phyloP scores from a whole-genome alignment of 2,797 vertebrate genomes.

The Xiphorhynchus erythropygius region DNA sequence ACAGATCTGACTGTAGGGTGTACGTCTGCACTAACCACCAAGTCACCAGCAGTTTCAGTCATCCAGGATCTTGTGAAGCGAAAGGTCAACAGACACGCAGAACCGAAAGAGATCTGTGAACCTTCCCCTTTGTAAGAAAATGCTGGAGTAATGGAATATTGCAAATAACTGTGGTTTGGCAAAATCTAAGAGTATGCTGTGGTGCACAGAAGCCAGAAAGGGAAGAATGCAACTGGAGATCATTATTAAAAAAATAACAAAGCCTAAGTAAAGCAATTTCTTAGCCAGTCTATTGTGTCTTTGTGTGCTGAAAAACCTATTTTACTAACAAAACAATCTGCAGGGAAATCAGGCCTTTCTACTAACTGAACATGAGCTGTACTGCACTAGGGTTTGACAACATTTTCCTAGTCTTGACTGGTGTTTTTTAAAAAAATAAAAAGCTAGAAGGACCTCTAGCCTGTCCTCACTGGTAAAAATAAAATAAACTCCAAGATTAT shows the following conservation, averaged over 20 bases:
- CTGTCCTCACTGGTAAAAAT: neutral
- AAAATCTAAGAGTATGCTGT: neutral
- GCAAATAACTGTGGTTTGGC: slow-evolving; percentile 60
- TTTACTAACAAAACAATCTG: neutral
- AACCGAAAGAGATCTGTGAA: neutral
- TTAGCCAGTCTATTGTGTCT: neutral
- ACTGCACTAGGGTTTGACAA: neutral
- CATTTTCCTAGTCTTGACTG: neutral
- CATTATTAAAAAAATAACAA: neutral
- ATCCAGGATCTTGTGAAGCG: neutral
- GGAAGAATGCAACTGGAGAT: neutral
- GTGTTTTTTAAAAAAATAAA: neutral
- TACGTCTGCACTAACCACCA: neutral
- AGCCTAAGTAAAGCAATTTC: neutral
- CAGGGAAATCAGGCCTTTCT: neutral
- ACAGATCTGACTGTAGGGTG: neutral
- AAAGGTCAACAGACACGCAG: slow-evolving; percentile 6
- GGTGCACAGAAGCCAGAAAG: neutral
- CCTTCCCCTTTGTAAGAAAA: slow-evolving; percentile 27
- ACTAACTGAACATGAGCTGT: neutral
- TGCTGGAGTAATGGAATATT: neutral
- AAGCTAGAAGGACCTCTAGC: neutral
- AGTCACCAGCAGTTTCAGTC: neutral
- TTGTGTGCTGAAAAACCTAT: neutral
- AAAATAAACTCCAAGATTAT: neutral